Percentiles rank a stretch among this genome's conserved stretches.
Evolutionary conservation across 2,888 invertebrate genomes (phyloP).

Genomic region (Exocentrus adspersus): DNA sequence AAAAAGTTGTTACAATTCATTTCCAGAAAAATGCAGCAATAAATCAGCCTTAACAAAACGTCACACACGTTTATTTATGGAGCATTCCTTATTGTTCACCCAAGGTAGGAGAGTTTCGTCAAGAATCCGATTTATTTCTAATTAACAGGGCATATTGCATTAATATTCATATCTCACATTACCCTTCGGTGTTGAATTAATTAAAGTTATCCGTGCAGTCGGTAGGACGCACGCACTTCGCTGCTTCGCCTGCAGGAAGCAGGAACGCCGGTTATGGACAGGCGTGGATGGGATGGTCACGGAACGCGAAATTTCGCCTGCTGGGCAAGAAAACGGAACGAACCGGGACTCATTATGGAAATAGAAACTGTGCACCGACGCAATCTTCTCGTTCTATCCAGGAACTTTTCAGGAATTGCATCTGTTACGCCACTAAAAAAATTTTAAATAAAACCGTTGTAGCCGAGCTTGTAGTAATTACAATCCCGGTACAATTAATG

Average conservation of each 20-base stretch:
- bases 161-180: constrained; percentile 16
- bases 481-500: not conserved
- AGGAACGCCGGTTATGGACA: not conserved
- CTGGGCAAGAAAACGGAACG: no score
- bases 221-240: constrained; percentile 3
- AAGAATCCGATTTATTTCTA: no score
- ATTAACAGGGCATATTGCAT: not conserved
- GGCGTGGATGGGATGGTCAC: no score
- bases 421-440: no score
- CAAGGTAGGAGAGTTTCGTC: no score
- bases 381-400: no score
- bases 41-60: constrained; percentile 12
- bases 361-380: no score
- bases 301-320: no score
- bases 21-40: not conserved
- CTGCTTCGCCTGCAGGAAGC: not conserved
- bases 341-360: no score
- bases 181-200: not conserved
- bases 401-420: no score
- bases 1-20: not conserved
- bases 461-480: no score
- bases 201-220: not conserved
- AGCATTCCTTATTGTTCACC: not conserved
- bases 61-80: constrained; percentile 17
- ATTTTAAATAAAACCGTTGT: no score